Evolutionary conservation across 2,888 invertebrate genomes (phyloP).

Genomic region (Pachliopta kotzebuea): DNA sequence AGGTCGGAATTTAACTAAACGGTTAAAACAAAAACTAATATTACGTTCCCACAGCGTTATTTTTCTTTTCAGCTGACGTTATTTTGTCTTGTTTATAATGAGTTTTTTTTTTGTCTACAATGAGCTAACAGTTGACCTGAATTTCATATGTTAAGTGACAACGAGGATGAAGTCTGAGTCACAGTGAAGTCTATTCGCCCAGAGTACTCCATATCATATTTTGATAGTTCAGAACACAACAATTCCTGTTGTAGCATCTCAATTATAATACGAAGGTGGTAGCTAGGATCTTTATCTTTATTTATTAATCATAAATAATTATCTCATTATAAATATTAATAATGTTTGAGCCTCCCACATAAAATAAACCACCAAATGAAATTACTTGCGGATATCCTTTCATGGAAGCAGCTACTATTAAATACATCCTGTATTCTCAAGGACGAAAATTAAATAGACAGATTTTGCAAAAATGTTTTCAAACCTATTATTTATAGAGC

Average conservation of each 20-base stretch:
- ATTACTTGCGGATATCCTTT: too few relatives aligned
- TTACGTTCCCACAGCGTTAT: slow-evolving; percentile 1
- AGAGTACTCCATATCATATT: neutral
- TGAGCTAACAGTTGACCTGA: neutral
- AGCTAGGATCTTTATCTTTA: neutral
- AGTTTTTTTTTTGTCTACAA: neutral
- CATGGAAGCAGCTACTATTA: too few relatives aligned
- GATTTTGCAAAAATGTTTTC: too few relatives aligned
- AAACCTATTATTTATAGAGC: too few relatives aligned
- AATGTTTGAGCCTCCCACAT: too few relatives aligned
- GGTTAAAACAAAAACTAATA: slow-evolving; percentile 1
- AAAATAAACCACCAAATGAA: too few relatives aligned
- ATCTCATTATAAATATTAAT: too few relatives aligned
- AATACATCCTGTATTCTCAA: too few relatives aligned
- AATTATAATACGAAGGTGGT: neutral
- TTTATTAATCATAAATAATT: too few relatives aligned
- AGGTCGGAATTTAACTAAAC: slow-evolving; percentile 7
- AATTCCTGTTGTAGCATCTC: neutral
- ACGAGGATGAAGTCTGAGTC: too few relatives aligned
- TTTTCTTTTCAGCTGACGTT: neutral
- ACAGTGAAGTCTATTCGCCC: neutral
- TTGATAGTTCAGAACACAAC: neutral
- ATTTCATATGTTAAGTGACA: neutral
- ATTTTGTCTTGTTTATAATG: neutral
- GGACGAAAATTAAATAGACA: too few relatives aligned